phyloP scores from a whole-genome alignment of 2,888 invertebrate species.

The Cryptus armator region DNA sequence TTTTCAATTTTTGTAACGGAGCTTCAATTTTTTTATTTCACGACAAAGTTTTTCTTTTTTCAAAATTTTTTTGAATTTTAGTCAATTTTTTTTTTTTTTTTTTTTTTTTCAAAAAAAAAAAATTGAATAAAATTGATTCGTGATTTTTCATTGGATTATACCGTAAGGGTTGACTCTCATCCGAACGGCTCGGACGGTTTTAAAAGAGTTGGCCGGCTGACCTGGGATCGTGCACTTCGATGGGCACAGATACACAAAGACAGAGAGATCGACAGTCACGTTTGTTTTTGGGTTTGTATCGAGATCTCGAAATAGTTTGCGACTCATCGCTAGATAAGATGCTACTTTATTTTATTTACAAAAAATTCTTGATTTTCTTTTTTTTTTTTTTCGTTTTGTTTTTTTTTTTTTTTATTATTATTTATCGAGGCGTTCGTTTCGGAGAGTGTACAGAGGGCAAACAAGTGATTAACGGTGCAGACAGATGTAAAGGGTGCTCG shows the following conservation, averaged over 20 bases:
- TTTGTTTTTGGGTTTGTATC: constrained; percentile 50
- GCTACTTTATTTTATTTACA: constrained; percentile 15
- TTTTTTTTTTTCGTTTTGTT: constrained; percentile 58
- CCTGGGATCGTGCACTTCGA: constrained; percentile 64
- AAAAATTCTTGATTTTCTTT: constrained; percentile 32
- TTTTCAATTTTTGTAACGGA: constrained; percentile 12
- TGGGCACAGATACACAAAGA: constrained; percentile 57
- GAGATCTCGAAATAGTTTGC: constrained; percentile 45
- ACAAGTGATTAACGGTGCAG: constrained; percentile 83
- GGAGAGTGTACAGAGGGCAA: constrained; percentile 76
- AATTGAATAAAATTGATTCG: not conserved
- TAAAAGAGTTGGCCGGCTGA: constrained; percentile 59
- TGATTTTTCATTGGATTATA: not conserved
- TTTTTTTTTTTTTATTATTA: constrained; percentile 57
- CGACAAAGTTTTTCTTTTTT: not conserved
- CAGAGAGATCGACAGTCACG: constrained; percentile 48
- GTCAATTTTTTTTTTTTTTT: constrained; percentile 2
- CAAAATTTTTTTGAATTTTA: constrained; percentile 6
- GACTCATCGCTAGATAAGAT: not conserved
- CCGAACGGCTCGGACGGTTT: constrained; percentile 66
- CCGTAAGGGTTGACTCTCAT: constrained; percentile 18
- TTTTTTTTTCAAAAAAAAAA: not conserved
- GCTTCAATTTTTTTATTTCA: not conserved
- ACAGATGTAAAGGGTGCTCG: constrained; percentile 83
- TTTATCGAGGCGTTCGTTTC: constrained; percentile 74